Conservation (phyloP, 2,888 invertebrate genomes). For the Drosophila lutescens region DNA sequence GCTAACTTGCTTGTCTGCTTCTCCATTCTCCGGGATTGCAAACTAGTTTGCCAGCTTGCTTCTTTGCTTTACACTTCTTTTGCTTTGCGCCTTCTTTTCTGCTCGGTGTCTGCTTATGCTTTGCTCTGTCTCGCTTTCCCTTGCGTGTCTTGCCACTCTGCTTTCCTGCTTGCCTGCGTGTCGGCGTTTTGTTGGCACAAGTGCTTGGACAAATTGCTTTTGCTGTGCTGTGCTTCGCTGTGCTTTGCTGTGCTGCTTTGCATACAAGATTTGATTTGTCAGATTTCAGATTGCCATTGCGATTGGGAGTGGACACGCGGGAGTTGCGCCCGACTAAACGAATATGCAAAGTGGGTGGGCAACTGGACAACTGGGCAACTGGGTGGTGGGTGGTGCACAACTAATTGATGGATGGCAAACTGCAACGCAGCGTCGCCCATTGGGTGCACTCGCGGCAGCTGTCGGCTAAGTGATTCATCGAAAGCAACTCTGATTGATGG, state of each 20-base stretch:
- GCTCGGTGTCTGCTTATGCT: slow-evolving; percentile 6
- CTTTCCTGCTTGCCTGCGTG: slow-evolving; percentile 9
- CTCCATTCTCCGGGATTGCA: too few species aligned
- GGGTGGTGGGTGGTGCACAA: slow-evolving; percentile 30
- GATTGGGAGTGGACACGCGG: slow-evolving; percentile 41
- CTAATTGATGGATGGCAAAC: slow-evolving; percentile 42
- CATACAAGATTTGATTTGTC: slow-evolving; percentile 56
- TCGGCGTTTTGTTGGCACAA: slow-evolving; percentile 69
- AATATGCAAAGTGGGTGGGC: slow-evolving; percentile 27
- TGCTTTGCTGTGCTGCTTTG: slow-evolving; percentile 35
- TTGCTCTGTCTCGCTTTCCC: slow-evolving; percentile 5
- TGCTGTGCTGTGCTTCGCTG: slow-evolving; percentile 19
- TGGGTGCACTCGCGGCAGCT: slow-evolving; percentile 25
- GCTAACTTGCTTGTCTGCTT: not conserved
- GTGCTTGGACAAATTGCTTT: slow-evolving; percentile 74
- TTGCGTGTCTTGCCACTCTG: slow-evolving; percentile 12
- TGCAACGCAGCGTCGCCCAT: slow-evolving; percentile 15
- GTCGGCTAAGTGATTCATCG: slow-evolving; percentile 42
- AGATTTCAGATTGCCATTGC: slow-evolving; percentile 45
- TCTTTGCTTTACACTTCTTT: not conserved
- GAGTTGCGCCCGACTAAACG: slow-evolving; percentile 25
- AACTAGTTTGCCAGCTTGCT: not conserved
- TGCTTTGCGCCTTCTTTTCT: not conserved
- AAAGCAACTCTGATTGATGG: slow-evolving; percentile 40
- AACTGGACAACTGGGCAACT: slow-evolving; percentile 4